These are phyloP conservation scores for Bradypus variegatus DNA, from an alignment of 2,797 vertebrate genomes.

Conservation along the genomic window DNA sequence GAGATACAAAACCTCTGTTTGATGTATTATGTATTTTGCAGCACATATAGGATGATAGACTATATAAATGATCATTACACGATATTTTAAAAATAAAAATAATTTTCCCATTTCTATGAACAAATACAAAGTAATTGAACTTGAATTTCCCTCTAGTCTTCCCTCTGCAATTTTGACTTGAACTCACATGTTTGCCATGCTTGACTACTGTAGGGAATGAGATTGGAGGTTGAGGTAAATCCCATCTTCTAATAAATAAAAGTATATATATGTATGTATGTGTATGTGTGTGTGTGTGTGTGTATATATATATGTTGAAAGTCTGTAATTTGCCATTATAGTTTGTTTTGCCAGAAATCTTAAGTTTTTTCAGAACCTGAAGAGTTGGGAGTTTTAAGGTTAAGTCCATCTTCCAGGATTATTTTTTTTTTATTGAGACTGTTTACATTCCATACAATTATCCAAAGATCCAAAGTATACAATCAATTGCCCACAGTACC, in stretches of 20 bases:
- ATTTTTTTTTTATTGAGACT: too few species aligned
- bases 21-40: not conserved
- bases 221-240: not conserved
- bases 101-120: not conserved
- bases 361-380: not conserved
- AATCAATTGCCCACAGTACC: too few species aligned
- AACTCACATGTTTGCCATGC: not conserved
- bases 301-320: not conserved
- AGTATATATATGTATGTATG: not conserved
- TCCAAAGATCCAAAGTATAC: too few species aligned
- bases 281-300: too few species aligned
- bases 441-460: too few species aligned
- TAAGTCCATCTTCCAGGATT: too few species aligned
- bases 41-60: not conserved
- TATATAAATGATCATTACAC: not conserved
- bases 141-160: not conserved
- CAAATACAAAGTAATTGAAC: not conserved
- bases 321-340: not conserved
- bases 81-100: not conserved
- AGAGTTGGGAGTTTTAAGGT: not conserved
- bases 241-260: not conserved
- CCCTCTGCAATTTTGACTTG: not conserved
- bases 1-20: not conserved
- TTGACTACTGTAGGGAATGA: not conserved
- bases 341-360: not conserved